Evolutionary conservation across 2,888 invertebrate genomes (phyloP), one percentile per base, ranked within the genome.

Genomic region (Geotrupes spiniger): DNA sequence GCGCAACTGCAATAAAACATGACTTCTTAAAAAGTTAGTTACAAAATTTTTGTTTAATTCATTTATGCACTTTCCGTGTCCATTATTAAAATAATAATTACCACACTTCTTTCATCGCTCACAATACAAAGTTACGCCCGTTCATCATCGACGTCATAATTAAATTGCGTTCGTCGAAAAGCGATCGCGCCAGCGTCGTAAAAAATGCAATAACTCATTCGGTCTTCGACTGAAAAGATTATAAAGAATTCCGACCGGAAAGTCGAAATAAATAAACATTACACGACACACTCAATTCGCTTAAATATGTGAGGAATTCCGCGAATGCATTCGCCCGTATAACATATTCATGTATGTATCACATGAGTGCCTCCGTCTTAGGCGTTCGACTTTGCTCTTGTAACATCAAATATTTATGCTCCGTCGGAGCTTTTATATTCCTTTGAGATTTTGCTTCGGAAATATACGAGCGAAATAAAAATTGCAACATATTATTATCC

Each of bases 321-420:
- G 36, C 14, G 42, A 21, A 29, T 42, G 16, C 17, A 27, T 42
- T 29, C 29, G 42, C 11, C 21, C 15, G 15, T 36, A 42, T 43
- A 37, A 49, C 29, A 28, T 51, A 53, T 56, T 56, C 53, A 53
- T 56, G 57, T 50, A 57, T 58, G 55, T 56, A 57, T 56, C 57
- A 56, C 58, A 51, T 53, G 60, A 56, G 53, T 61, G 61, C 55
- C 56, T 50, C 46, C 41, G 37, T 44, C 46, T 31, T 42, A 54
- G 49, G 52, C 57, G 57, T 58, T 58, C 56, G 53, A 59, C 53
- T 59, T 58, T 52, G 56, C 54, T 36, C 51, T 52, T 49, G 58
- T 54, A 48, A 60, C 63, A 60, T 63, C 60, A 62, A 63, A 63
- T 62, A 63, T 63, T 63, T 61, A 63, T 60, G 60, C 57, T 54